Conservation (phyloP, 2,113 vertebrate species). For the Semnornis frantzii region DNA sequence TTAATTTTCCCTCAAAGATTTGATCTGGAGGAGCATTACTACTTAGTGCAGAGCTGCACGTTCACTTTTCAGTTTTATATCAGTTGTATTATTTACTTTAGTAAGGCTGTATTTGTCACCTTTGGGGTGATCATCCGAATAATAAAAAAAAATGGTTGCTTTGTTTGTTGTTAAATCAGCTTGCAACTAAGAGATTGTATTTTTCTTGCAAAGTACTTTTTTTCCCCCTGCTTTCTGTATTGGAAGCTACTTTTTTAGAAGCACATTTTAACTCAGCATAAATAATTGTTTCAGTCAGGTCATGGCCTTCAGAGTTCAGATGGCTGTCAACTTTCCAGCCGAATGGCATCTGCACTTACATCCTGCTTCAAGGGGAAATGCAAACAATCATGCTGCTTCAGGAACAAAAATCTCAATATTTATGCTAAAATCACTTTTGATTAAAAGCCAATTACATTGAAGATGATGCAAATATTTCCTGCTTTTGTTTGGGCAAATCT, state of each 20-base stretch:
- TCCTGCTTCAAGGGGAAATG: conserved; percentile 64
- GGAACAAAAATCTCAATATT: conserved; percentile 70
- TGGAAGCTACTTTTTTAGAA: conserved; percentile 63
- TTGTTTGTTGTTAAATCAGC: not conserved
- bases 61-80: not conserved
- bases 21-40: not conserved
- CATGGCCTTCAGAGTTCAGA: conserved; percentile 15
- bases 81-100: not conserved
- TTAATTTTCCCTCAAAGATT: not conserved
- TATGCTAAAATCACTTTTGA: conserved; percentile 68
- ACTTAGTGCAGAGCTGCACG: fast-evolving
- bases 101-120: not conserved
- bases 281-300: conserved; percentile 65
- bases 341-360: conserved; percentile 66
- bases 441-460: conserved; percentile 61
- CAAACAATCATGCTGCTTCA: conserved; percentile 51
- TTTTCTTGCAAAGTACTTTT: not conserved
- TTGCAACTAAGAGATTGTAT: not conserved
- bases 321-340: conserved; percentile 54
- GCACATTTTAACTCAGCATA: conserved; percentile 37
- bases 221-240: not conserved
- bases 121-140: not conserved
- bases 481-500: conserved; percentile 33
- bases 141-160: not conserved
- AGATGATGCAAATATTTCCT: conserved; percentile 60